A percentile compares a stretch with the other conserved stretches of the same genome.
Evolutionary conservation across 2,888 invertebrate species (phyloP).

Genomic region (Escarpia spicata): DNA sequence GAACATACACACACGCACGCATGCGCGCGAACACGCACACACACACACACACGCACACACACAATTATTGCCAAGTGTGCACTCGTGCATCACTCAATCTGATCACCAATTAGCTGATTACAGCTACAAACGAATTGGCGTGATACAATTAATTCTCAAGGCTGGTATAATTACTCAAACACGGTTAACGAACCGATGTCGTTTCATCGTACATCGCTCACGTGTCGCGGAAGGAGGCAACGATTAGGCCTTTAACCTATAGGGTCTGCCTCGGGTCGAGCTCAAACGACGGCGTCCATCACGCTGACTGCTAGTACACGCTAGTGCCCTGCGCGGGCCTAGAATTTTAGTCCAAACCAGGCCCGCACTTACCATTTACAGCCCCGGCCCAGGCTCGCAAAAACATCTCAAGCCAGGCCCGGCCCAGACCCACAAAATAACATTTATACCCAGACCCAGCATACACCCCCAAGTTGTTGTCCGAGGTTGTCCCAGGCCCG

Average conservation of each 20-base stretch:
- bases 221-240: neutral
- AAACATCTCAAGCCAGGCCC: too few relatives aligned
- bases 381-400: too few relatives aligned
- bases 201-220: neutral
- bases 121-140: constrained; percentile 4
- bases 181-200: neutral
- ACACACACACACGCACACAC: neutral
- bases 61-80: constrained; percentile 4
- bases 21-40: neutral
- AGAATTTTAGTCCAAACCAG: too few relatives aligned
- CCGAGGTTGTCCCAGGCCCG: too few relatives aligned
- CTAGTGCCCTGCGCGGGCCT: too few relatives aligned
- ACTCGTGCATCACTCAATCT: neutral
- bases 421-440: too few relatives aligned
- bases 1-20: neutral
- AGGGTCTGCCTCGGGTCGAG: neutral
- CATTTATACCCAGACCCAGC: too few relatives aligned
- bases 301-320: too few relatives aligned
- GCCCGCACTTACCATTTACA: too few relatives aligned
- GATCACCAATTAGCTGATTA: constrained; percentile 2
- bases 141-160: constrained; percentile 16
- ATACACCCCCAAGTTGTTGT: too few relatives aligned
- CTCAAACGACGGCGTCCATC: neutral
- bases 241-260: neutral
- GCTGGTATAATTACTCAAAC: neutral